A percentile compares a stretch with the other conserved stretches of the same genome.
These are phyloP conservation scores for Calameuta idolon DNA, from an alignment of 2,888 invertebrate genomes.

Conservation along the genomic window DNA sequence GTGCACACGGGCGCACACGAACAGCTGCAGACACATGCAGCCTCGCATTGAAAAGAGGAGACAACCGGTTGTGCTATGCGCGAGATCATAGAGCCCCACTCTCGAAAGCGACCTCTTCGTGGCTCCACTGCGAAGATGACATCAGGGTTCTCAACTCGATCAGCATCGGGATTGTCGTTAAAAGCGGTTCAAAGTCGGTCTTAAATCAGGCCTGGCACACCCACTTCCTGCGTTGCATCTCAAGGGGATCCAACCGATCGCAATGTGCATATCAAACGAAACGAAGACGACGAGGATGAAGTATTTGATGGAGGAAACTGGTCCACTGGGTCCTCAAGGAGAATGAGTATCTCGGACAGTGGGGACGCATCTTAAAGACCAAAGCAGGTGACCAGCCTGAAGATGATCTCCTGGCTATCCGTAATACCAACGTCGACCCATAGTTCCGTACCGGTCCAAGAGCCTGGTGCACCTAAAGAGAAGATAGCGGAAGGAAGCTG, in stretches of 20 bases:
- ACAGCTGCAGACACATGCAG: constrained; percentile 4
- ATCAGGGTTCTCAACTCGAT: constrained; percentile 56
- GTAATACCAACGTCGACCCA: not conserved
- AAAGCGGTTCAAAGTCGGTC: not conserved
- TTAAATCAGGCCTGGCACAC: not conserved
- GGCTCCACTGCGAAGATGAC: constrained; percentile 53
- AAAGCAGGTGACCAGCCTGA: constrained; percentile 20
- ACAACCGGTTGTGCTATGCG: constrained; percentile 63
- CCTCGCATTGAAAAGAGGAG: constrained; percentile 54
- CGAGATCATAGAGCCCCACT: constrained; percentile 60
- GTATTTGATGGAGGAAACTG: not conserved
- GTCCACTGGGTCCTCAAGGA: not conserved
- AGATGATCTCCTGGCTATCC: not conserved
- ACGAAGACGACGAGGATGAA: not conserved
- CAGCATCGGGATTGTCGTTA: constrained; percentile 14
- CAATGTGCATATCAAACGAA: not conserved
- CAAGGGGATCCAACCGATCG: not conserved
- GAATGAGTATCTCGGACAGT: constrained; percentile 12
- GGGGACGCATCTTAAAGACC: constrained; percentile 14
- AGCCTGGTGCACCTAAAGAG: not conserved
- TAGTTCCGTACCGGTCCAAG: not conserved
- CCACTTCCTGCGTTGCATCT: not conserved
- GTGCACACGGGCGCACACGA: constrained; percentile 25
- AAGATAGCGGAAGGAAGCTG: not conserved
- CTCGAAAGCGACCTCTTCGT: constrained; percentile 59